Evolutionary conservation across 2,797 vertebrate genomes (phyloP).

Genomic region (Sitta carolinensis): DNA sequence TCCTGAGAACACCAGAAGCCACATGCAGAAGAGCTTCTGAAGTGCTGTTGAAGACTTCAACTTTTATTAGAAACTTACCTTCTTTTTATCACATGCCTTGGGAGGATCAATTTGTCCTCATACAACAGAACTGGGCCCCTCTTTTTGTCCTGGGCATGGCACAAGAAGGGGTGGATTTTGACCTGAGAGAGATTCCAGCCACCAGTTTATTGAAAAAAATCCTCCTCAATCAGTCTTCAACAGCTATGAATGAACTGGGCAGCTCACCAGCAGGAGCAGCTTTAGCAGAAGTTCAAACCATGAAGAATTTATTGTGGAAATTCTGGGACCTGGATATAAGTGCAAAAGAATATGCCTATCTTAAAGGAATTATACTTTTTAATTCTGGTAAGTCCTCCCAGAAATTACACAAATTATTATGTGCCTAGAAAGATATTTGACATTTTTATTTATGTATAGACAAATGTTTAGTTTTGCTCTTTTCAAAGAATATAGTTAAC

Average conservation of each 20-base stretch:
- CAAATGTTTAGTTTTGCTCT: background rate
- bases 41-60: constrained; percentile 58
- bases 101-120: constrained; percentile 53
- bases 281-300: constrained; percentile 40
- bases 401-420: background rate
- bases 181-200: constrained; percentile 42
- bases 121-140: constrained; percentile 47
- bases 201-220: constrained; percentile 58
- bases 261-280: background rate
- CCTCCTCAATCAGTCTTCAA: constrained; percentile 50
- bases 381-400: constrained; percentile 49
- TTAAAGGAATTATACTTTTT: constrained; percentile 68
- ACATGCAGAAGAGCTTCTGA: constrained; percentile 38
- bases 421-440: background rate
- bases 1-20: constrained; percentile 43
- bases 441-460: background rate
- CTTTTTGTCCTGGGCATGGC: constrained; percentile 66
- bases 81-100: constrained; percentile 54
- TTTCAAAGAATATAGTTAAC: background rate
- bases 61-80: constrained; percentile 66
- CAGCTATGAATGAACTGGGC: background rate
- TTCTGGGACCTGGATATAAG: constrained; percentile 57
- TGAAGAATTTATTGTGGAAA: constrained; percentile 51
- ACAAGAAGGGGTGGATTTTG: constrained; percentile 60
- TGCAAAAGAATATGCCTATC: constrained; percentile 63